Conservation (phyloP, 2,888 invertebrate genomes). For the Stenodera caucasica region DNA sequence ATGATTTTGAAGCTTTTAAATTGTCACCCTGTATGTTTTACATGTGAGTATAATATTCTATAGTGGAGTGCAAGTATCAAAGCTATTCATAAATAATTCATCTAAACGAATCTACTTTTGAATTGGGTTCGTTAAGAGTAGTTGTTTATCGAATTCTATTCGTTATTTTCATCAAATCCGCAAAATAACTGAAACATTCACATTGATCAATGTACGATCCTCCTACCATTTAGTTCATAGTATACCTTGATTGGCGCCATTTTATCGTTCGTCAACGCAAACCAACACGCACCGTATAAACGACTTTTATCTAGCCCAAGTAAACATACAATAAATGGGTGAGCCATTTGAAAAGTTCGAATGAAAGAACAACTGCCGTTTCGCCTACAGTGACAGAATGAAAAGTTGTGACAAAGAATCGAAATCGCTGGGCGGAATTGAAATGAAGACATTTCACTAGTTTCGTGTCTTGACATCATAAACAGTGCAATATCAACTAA, state of each 20-base stretch:
- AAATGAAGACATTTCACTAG: constrained; percentile 45
- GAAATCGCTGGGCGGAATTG: constrained; percentile 45
- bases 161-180: constrained; percentile 11
- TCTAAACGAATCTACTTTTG: constrained; percentile 21
- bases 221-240: constrained; percentile 3
- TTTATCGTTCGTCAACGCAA: constrained; percentile 24
- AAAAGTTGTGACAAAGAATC: constrained; percentile 50
- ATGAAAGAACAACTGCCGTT: neutral
- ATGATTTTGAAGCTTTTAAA: too few species aligned
- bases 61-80: too few species aligned
- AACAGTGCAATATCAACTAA: constrained; percentile 36
- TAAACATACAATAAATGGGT: constrained; percentile 22
- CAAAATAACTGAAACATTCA: constrained; percentile 13
- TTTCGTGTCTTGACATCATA: constrained; percentile 46
- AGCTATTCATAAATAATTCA: too few species aligned
- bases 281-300: constrained; percentile 22
- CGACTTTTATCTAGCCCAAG: constrained; percentile 20
- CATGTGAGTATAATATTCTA: too few species aligned
- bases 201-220: constrained; percentile 23
- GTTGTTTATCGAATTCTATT: constrained; percentile 29
- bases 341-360: constrained; percentile 12
- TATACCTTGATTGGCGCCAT: constrained; percentile 28
- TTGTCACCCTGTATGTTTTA: too few species aligned
- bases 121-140: constrained; percentile 29
- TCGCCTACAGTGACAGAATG: constrained; percentile 39